These are phyloP conservation scores for Leptobrachium ailaonicum DNA, from an alignment of 2,113 vertebrate genomes.

Conservation along the genomic window DNA sequence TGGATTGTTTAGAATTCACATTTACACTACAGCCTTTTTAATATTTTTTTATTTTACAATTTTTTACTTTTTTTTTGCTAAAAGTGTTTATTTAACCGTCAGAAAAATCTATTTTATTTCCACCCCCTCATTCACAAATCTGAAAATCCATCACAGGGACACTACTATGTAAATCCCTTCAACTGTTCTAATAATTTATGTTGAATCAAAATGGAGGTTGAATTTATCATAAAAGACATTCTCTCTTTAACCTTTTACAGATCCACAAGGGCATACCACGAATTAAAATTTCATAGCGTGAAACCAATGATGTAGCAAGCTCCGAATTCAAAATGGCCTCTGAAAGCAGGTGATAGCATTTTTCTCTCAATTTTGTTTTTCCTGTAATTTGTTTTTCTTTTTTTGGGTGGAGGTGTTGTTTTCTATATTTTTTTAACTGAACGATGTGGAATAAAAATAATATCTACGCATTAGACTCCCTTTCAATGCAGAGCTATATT, in stretches of 20 bases:
- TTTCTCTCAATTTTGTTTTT: not conserved
- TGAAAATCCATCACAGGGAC: not conserved
- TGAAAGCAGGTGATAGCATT: conserved; percentile 5
- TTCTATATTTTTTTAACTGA: too few species aligned
- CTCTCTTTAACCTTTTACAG: conserved; percentile 41
- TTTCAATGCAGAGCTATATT: conserved; percentile 54
- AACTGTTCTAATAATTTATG: conserved; percentile 29
- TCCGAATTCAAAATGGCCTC: conserved; percentile 36
- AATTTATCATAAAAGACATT: conserved; percentile 31
- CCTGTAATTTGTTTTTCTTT: too few species aligned
- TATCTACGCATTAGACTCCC: conserved; percentile 1
- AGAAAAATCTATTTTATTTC: conserved; percentile 12
- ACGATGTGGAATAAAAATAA: too few species aligned
- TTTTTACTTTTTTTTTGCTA: not conserved
- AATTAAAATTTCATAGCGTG: conserved; percentile 24
- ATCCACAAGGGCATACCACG: conserved; percentile 14
- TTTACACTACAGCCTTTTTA: conserved; percentile 24
- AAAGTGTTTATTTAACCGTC: not conserved
- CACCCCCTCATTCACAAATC: not conserved
- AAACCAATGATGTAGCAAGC: not conserved
- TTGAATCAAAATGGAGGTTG: conserved; percentile 11
- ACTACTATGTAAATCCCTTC: conserved; percentile 13
- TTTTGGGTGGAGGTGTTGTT: too few species aligned
- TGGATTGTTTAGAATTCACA: conserved; percentile 11
- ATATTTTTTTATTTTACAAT: conserved; percentile 5